phyloP scores from a whole-genome alignment of 2,888 invertebrate species.

The Elmis aenea region DNA sequence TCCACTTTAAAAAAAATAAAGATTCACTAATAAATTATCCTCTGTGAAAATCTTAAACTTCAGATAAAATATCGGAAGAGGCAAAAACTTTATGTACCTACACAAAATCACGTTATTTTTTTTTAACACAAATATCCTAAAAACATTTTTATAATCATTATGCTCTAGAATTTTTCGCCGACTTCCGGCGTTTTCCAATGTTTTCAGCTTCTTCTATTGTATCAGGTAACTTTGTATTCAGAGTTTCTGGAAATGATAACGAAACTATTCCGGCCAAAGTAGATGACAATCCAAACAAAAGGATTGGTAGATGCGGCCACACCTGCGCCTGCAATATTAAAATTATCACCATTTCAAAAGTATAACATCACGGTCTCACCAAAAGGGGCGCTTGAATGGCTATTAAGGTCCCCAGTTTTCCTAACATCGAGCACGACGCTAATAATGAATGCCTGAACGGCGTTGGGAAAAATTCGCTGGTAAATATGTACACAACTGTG shows the following conservation, averaged over 20 bases:
- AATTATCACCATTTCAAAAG: too few species aligned
- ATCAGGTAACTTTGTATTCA: conserved; percentile 60
- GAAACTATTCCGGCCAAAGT: conserved; percentile 57
- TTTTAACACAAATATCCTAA: too few species aligned
- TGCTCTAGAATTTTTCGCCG: too few species aligned
- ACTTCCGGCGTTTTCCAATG: conserved; percentile 42
- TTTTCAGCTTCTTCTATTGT: conserved; percentile 65
- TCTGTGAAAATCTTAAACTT: too few species aligned
- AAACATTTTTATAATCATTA: too few species aligned
- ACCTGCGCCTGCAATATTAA: conserved; percentile 38
- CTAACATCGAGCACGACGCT: conserved; percentile 61
- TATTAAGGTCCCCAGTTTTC: conserved; percentile 59
- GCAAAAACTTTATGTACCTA: too few species aligned
- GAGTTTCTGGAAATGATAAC: conserved; percentile 64
- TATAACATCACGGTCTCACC: conserved; percentile 46
- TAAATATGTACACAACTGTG: conserved; percentile 61
- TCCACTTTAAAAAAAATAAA: too few species aligned
- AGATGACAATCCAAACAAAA: conserved; percentile 61
- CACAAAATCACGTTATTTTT: too few species aligned
- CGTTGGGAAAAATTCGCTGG: conserved; percentile 66
- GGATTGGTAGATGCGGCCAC: conserved; percentile 54
- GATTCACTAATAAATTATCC: too few species aligned
- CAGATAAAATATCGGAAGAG: too few species aligned
- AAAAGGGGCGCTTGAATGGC: conserved; percentile 65
- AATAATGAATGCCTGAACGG: conserved; percentile 57